phyloP scores from a whole-genome alignment of 2,113 vertebrate genomes.

The Chamaetylas fuelleborni region DNA sequence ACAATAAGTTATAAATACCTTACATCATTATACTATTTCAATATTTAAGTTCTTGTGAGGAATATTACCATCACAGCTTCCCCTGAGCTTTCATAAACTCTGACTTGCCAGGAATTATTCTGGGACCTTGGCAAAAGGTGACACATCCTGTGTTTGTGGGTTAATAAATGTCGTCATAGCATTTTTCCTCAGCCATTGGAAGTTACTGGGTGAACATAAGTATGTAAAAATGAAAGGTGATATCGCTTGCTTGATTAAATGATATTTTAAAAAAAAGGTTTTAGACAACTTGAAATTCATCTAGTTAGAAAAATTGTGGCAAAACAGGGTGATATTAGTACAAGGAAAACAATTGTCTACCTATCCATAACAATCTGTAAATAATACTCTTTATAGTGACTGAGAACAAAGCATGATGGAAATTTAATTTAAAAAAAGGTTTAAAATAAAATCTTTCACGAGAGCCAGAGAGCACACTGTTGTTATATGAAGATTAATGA shows the following conservation, averaged over 20 bases:
- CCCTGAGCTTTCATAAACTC: background rate
- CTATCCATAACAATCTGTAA: background rate
- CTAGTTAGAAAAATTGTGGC: conserved; percentile 2
- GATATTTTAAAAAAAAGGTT: background rate
- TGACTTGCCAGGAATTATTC: background rate
- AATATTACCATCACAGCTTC: background rate
- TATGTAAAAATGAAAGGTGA: background rate
- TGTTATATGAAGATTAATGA: background rate
- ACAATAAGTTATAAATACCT: conserved; percentile 20
- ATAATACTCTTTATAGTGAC: background rate
- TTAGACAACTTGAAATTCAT: background rate
- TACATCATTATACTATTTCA: background rate
- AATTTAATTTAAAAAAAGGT: background rate
- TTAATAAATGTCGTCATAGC: background rate
- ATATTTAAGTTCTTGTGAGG: background rate
- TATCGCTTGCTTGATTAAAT: background rate
- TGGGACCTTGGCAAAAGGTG: background rate
- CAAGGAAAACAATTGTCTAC: background rate
- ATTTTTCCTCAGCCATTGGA: background rate
- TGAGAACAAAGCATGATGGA: background rate
- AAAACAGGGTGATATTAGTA: background rate
- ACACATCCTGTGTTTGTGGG: background rate
- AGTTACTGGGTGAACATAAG: background rate
- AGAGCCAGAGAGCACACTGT: background rate
- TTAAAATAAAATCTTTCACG: background rate